phyloP scores from a whole-genome alignment of 2,797 vertebrate genomes.

The Yasuhikotakia modesta region DNA sequence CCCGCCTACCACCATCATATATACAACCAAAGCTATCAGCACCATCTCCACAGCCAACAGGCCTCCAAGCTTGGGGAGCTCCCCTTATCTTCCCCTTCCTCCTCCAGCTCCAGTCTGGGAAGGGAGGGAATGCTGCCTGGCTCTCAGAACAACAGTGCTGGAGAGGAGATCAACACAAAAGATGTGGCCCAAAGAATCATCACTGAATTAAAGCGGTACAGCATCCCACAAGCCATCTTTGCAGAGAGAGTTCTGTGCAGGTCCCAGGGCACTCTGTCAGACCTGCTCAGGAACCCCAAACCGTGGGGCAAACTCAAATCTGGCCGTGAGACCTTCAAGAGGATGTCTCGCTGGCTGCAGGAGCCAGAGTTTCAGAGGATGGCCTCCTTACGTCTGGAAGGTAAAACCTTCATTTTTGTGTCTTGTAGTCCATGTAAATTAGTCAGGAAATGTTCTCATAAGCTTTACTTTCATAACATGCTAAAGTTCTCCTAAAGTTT shows the following conservation, averaged over 20 bases:
- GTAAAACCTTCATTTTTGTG: conserved; percentile 70
- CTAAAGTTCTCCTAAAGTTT: too few relatives aligned
- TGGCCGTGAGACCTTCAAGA: conserved; percentile 86
- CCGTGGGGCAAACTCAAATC: conserved; percentile 89
- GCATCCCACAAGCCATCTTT: conserved; percentile 88
- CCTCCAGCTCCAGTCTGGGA: conserved; percentile 68
- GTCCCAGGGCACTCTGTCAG: conserved; percentile 85
- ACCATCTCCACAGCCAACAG: conserved; percentile 77
- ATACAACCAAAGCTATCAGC: conserved; percentile 79
- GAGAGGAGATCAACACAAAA: conserved; percentile 86
- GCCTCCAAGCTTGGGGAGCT: conserved; percentile 77
- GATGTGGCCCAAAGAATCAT: conserved; percentile 87
- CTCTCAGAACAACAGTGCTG: conserved; percentile 66
- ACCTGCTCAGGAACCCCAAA: conserved; percentile 87
- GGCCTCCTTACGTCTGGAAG: conserved; percentile 85
- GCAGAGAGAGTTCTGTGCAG: conserved; percentile 84
- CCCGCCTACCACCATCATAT: conserved; percentile 75
- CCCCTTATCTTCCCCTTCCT: conserved; percentile 68
- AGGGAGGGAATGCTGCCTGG: conserved; percentile 71
- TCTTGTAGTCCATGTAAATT: neutral
- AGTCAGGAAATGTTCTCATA: too few relatives aligned
- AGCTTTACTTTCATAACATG: too few relatives aligned
- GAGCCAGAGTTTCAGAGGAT: conserved; percentile 87
- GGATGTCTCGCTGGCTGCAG: conserved; percentile 87
- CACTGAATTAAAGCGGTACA: conserved; percentile 85